Percentiles rank a stretch among this genome's conserved stretches.
Conservation (phyloP, 2,113 vertebrate genomes). For the Podarcis cretensis region DNA sequence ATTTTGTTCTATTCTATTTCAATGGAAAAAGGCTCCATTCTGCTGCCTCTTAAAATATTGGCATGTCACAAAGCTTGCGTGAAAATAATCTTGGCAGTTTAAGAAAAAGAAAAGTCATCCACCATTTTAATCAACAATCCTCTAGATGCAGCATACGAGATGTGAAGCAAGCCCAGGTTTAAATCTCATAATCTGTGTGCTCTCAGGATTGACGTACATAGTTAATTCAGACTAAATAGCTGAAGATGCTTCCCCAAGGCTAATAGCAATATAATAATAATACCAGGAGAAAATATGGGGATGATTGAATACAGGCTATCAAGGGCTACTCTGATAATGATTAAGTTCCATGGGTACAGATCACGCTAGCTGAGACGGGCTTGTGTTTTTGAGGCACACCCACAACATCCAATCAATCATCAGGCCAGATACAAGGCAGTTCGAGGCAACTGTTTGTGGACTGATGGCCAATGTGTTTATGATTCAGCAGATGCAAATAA, state of each 20-base stretch:
- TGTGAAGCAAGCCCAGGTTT: slow-evolving; percentile 22
- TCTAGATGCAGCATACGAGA: neutral
- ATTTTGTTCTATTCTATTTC: neutral
- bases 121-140: slow-evolving; percentile 7
- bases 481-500: slow-evolving; percentile 68
- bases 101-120: neutral
- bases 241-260: slow-evolving; percentile 76
- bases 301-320: slow-evolving; percentile 76
- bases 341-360: slow-evolving; percentile 55
- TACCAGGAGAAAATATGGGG: slow-evolving; percentile 74
- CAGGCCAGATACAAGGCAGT: slow-evolving; percentile 42
- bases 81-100: slow-evolving; percentile 14
- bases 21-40: neutral
- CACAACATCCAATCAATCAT: slow-evolving; percentile 70
- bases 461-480: slow-evolving; percentile 23
- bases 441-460: slow-evolving; percentile 46
- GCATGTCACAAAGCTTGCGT: neutral
- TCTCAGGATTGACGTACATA: slow-evolving; percentile 53
- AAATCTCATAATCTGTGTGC: slow-evolving; percentile 47
- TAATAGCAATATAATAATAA: slow-evolving; percentile 55
- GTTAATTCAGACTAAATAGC: slow-evolving; percentile 79
- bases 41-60: neutral
- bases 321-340: slow-evolving; percentile 46
- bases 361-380: slow-evolving; percentile 9
- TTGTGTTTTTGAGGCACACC: slow-evolving; percentile 47